Evolutionary conservation across 2,888 invertebrate genomes (phyloP).

Genomic region (Dynastes grantii): DNA sequence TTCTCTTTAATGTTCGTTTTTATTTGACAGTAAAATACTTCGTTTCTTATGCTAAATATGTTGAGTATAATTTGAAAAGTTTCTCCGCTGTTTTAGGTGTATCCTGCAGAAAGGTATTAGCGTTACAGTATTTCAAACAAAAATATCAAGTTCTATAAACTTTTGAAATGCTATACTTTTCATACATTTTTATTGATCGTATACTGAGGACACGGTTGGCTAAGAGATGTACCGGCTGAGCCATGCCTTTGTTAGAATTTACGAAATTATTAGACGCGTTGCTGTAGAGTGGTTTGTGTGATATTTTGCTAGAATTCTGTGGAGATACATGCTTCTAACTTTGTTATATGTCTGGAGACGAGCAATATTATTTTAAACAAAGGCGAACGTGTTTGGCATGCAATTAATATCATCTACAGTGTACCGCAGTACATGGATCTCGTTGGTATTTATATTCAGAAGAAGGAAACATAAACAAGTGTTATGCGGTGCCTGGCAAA

Average conservation of each 20-base stretch:
- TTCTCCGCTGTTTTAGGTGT: neutral
- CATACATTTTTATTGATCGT: slow-evolving; percentile 32
- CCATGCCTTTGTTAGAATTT: too few species aligned
- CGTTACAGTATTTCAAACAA: slow-evolving; percentile 30
- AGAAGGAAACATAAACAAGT: slow-evolving; percentile 12
- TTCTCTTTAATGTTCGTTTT: slow-evolving; percentile 29
- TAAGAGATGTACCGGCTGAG: neutral
- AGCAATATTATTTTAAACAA: neutral
- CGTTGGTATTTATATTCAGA: neutral
- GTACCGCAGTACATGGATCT: neutral
- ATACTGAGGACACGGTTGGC: neutral
- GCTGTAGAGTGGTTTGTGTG: too few species aligned
- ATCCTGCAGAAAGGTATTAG: neutral
- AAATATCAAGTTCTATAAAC: slow-evolving; percentile 29
- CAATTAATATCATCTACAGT: slow-evolving; percentile 20
- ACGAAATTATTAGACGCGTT: too few species aligned
- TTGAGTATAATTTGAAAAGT: slow-evolving; percentile 37
- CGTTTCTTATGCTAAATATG: slow-evolving; percentile 24
- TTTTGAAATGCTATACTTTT: slow-evolving; percentile 10
- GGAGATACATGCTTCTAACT: neutral
- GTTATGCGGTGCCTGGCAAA: slow-evolving; percentile 15
- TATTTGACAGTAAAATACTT: slow-evolving; percentile 40
- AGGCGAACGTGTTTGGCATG: slow-evolving; percentile 6
- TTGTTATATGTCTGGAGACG: neutral
- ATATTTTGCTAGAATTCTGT: neutral